phyloP scores from a whole-genome alignment of 2,113 vertebrate species.

The Cebidichthys violaceus region DNA sequence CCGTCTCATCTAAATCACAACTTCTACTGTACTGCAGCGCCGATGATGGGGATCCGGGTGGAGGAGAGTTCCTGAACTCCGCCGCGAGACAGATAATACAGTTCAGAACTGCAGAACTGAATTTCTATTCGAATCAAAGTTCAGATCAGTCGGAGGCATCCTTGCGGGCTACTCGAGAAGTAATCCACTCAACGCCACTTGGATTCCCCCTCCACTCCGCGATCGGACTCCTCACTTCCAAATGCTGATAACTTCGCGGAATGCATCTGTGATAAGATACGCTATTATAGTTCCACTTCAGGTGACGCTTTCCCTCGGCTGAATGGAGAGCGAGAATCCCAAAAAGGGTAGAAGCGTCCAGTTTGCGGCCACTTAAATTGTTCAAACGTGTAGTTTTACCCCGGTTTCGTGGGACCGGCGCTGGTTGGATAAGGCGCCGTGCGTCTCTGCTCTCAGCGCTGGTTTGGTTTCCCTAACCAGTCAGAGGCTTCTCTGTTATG shows the following conservation, averaged over 20 bases:
- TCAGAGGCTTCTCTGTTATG: conserved; percentile 69
- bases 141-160: conserved; percentile 62
- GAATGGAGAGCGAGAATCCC: conserved; percentile 6
- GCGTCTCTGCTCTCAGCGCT: conserved; percentile 71
- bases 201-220: conserved; percentile 27
- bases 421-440: conserved; percentile 76
- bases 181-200: conserved; percentile 53
- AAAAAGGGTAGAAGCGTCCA: not conserved
- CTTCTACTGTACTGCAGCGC: conserved; percentile 40
- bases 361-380: conserved; percentile 52
- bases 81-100: not conserved
- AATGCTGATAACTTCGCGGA: conserved; percentile 58
- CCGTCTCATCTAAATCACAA: conserved; percentile 67
- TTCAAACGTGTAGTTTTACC: conserved; percentile 50
- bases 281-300: conserved; percentile 26
- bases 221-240: conserved; percentile 48
- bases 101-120: conserved; percentile 37
- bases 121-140: conserved; percentile 52
- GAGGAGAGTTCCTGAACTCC: conserved; percentile 57
- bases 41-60: conserved; percentile 20
- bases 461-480: conserved; percentile 64
- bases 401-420: conserved; percentile 63
- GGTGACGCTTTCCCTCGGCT: conserved; percentile 6
- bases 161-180: conserved; percentile 38
- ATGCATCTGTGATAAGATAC: conserved; percentile 64